Evolutionary conservation across 2,113 vertebrate species (phyloP), one percentile per base, ranked within the genome.

Genomic region (Eurystomus gularis): DNA sequence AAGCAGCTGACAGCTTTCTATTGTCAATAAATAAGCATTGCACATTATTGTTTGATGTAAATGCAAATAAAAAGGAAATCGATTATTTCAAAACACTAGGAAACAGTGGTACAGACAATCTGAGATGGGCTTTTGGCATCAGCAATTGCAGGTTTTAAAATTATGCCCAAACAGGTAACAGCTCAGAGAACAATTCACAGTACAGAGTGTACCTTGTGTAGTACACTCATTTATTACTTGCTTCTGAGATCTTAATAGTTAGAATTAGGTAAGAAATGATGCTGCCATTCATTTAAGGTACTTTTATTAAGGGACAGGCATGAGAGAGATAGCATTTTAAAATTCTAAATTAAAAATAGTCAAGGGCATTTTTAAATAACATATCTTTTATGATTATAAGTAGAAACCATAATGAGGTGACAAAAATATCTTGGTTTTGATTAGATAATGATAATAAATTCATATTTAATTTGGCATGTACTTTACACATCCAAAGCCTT

Each of bases 391-490:
- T 54, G 18, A 62, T 62, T 87, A 17, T 42, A 70, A 77, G 66
- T 42, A 61, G 81, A 75, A 94, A 93, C n/a, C 60, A 39, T 58
- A 87, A 82, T 37, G 58, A 93, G 28, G 20, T 80, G 84, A 82
- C 37, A 95, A 54, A 93, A 95, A 82, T 90, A 80, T 49, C 87
- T 87, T 70, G 24, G 13, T 31, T 93, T 96, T 96, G 70, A 82
- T 80, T 85, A 95, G 89, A 71, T 87, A 93, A 85, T 72, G 6
- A n/a, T 72, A 72, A 71, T 3, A 65, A 91, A 76, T n/a, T 91
- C 25, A 13, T 82, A n/a, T 80, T 61, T 91, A 72, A 82, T 85
- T 91, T 91, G 29, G 18, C 52, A 51, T 33, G 11, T 71, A 49
- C 37, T 90, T 95, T 57, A 95, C 62, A 64, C 17, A 90, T 5